phyloP scores from a whole-genome alignment of 2,888 invertebrate genomes.

The Phymatocera aterrima region DNA sequence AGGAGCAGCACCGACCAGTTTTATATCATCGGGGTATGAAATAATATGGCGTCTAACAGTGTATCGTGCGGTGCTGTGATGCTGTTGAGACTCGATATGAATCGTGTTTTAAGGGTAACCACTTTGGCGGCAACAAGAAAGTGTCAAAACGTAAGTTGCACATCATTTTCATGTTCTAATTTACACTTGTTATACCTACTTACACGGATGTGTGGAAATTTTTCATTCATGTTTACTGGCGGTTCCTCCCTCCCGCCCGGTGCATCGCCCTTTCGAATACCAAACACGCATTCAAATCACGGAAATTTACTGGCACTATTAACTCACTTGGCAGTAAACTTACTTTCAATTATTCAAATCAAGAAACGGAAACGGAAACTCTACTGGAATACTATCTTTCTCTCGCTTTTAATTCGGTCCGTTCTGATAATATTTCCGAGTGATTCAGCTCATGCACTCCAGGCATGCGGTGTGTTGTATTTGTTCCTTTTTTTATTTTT shows the following conservation, averaged over 20 bases:
- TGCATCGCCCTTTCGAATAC: not conserved
- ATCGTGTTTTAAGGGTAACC: conserved; percentile 65
- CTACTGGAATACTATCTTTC: not conserved
- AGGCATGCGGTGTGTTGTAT: not conserved
- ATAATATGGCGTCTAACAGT: conserved; percentile 66
- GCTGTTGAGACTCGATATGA: conserved; percentile 64
- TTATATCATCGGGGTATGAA: conserved; percentile 27
- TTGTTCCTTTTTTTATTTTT: not conserved
- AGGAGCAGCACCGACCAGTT: conserved; percentile 47
- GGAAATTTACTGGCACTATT: not conserved
- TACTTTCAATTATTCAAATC: not conserved
- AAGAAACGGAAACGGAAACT: not conserved
- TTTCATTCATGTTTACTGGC: not conserved
- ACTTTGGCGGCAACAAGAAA: conserved; percentile 62
- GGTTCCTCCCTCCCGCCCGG: too few relatives aligned
- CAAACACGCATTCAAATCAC: conserved; percentile 28
- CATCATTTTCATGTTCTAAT: not conserved
- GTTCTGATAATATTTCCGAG: not conserved
- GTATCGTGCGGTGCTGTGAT: conserved; percentile 65
- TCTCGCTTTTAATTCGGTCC: not conserved
- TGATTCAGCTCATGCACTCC: not conserved
- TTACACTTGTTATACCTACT: not conserved
- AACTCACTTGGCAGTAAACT: not conserved
- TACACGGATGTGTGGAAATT: not conserved
- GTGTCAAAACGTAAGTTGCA: conserved; percentile 64